Evolutionary conservation across 2,888 invertebrate species (phyloP).

Genomic region (Sabatieria punctata): DNA sequence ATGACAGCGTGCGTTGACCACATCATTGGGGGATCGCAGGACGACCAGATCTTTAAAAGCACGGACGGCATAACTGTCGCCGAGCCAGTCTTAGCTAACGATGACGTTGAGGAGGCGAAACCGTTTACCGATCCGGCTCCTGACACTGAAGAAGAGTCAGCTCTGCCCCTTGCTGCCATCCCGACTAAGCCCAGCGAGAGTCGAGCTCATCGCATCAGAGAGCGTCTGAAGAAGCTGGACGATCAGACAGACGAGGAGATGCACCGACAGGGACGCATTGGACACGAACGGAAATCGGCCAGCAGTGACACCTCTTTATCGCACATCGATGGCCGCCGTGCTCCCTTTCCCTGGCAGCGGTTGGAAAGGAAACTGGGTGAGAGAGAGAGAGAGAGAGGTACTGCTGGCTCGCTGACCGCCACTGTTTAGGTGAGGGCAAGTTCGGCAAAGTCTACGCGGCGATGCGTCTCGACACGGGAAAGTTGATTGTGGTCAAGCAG

Average conservation of each 20-base stretch:
- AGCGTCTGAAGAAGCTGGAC: no score
- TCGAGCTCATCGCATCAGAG: no score
- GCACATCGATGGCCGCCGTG: conserved; percentile 55
- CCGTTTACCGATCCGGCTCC: no score
- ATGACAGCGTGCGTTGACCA: conserved; percentile 74
- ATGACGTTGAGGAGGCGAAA: no score
- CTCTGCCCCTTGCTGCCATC: not conserved
- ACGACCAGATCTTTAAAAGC: no score
- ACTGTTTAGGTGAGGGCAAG: conserved; percentile 55
- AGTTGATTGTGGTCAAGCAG: conserved; percentile 86
- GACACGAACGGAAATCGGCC: no score
- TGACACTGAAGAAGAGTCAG: not conserved
- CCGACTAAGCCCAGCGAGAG: no score
- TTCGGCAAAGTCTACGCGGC: conserved; percentile 91
- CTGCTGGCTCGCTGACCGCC: no score
- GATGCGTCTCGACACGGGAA: conserved; percentile 75
- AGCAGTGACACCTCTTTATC: no score
- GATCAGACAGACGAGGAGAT: conserved; percentile 36
- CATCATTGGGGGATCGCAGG: conserved; percentile 46
- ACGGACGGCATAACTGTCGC: no score
- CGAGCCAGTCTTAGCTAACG: no score
- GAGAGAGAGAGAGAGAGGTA: conserved; percentile 7
- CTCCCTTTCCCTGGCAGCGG: conserved; percentile 81
- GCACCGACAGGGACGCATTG: conserved; percentile 45
- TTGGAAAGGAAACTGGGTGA: conserved; percentile 56